Evolutionary conservation across 2,113 vertebrate genomes (phyloP).

Genomic region (Ochotona curzoniae): DNA sequence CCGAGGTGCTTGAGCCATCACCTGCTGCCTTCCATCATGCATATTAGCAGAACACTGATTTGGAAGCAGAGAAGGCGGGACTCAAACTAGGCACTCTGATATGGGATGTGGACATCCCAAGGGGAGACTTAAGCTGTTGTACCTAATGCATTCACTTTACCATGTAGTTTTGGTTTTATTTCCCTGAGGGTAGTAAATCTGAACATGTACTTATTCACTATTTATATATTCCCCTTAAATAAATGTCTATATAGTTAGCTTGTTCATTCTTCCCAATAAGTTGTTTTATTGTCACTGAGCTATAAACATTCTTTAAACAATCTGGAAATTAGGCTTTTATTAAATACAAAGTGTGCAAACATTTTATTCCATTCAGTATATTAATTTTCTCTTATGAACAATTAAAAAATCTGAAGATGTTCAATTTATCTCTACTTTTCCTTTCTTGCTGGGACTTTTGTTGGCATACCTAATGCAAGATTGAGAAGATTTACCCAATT

Average conservation of each 20-base stretch:
- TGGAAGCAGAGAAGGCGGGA: too few relatives aligned
- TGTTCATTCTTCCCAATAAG: not conserved
- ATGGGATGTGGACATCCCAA: too few relatives aligned
- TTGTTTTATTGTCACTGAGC: not conserved
- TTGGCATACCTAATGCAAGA: not conserved
- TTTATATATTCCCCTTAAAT: not conserved
- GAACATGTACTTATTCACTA: not conserved
- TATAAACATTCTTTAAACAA: slow-evolving; percentile 43
- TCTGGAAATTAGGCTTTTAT: not conserved
- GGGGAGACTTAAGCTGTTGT: too few relatives aligned
- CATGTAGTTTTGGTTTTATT: not conserved
- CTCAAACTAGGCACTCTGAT: too few relatives aligned
- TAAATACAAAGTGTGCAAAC: not conserved
- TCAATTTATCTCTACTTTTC: not conserved
- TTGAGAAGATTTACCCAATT: not conserved
- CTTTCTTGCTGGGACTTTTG: not conserved
- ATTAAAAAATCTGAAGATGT: not conserved
- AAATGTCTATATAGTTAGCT: not conserved
- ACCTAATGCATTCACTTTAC: too few relatives aligned
- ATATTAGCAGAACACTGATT: too few relatives aligned
- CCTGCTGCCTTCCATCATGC: too few relatives aligned
- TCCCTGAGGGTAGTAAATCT: not conserved
- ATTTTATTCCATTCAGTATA: not conserved
- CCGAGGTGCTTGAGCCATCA: too few relatives aligned
- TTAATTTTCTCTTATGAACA: not conserved